Evolutionary conservation across 2,797 vertebrate genomes (phyloP).

Genomic region (Enteromius treurensis): DNA sequence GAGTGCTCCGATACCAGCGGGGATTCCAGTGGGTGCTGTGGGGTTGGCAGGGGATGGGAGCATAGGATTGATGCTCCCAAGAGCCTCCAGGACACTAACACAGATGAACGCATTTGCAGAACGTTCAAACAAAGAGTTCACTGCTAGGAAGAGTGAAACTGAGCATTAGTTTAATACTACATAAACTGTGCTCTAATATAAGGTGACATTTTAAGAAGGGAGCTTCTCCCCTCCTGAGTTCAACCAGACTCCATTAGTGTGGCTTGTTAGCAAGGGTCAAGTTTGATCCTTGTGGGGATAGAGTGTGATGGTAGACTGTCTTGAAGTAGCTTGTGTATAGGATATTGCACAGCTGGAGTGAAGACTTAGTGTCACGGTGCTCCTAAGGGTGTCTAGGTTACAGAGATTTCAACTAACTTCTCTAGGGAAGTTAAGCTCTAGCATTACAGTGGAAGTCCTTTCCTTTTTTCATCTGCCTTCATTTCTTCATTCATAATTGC

Average conservation of each 20-base stretch:
- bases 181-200: conserved; percentile 38
- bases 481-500: neutral
- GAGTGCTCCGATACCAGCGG: conserved; percentile 60
- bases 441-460: neutral
- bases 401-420: neutral
- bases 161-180: conserved; percentile 26
- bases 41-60: neutral
- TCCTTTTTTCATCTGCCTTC: neutral
- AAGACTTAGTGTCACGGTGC: neutral
- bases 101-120: neutral
- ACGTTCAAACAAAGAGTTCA: conserved; percentile 24
- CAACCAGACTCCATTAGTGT: conserved; percentile 23
- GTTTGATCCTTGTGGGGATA: conserved; percentile 32
- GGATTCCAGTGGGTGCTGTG: conserved; percentile 43
- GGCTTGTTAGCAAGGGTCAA: conserved; percentile 41
- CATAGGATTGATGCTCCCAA: conserved; percentile 26
- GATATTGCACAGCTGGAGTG: neutral
- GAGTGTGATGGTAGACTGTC: conserved; percentile 1
- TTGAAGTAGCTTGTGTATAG: conserved; percentile 11
- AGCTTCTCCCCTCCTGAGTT: conserved; percentile 4
- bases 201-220: conserved; percentile 39
- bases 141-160: neutral
- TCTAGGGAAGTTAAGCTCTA: neutral
- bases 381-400: conserved; percentile 26
- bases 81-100: neutral